Percentiles rank a stretch among this genome's conserved stretches.
Evolutionary conservation across 64 coral and sea anemone genomes (phyloP).

Genomic region (Actinia tenebrosa): DNA sequence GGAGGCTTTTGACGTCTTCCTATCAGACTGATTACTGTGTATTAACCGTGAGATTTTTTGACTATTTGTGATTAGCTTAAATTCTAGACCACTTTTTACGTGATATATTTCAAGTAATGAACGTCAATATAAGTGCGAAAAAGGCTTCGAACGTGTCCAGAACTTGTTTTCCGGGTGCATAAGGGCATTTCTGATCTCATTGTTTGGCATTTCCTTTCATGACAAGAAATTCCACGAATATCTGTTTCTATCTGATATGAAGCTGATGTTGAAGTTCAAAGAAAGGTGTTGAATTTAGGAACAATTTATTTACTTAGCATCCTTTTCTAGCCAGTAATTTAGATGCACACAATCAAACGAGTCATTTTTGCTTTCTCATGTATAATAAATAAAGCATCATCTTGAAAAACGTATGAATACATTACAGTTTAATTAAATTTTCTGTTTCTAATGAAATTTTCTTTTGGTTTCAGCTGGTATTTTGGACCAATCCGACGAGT

Average conservation of each 20-base stretch:
- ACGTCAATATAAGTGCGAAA: background rate
- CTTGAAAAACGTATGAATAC: background rate
- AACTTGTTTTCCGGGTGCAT: background rate
- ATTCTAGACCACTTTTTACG: background rate
- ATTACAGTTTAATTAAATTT: background rate
- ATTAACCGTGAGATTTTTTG: background rate
- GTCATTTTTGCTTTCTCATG: background rate
- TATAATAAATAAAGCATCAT: background rate
- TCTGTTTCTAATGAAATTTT: background rate
- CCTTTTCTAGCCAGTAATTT: background rate
- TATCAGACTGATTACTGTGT: background rate
- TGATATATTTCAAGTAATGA: background rate
- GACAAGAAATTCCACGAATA: background rate
- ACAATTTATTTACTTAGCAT: background rate
- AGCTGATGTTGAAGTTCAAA: background rate
- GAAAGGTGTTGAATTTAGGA: background rate
- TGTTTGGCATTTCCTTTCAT: background rate
- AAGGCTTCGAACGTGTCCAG: background rate
- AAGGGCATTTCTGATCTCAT: background rate
- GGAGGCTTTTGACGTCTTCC: background rate
- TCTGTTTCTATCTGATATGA: background rate
- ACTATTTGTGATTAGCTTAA: background rate
- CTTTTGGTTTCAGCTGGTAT: constrained; percentile 67
- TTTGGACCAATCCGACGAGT: constrained; percentile 93
- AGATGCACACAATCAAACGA: background rate